phyloP scores from a whole-genome alignment of 2,797 vertebrate genomes.

The Premnoplex brunnescens region DNA sequence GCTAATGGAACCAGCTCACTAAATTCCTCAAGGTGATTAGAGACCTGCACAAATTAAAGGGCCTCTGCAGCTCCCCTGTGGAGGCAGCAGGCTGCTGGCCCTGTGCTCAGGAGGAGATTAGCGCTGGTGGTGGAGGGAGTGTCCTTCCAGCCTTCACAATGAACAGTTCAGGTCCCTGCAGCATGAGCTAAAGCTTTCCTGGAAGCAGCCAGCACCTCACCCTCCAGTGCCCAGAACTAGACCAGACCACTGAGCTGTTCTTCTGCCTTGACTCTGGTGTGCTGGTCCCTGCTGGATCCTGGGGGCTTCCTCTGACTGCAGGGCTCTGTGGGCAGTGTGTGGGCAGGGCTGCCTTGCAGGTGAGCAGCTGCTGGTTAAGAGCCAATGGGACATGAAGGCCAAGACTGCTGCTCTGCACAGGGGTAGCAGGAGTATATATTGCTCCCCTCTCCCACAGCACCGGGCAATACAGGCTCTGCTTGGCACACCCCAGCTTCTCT shows the following conservation, averaged over 20 bases:
- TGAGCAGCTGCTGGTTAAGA: neutral
- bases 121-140: neutral
- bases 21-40: constrained; percentile 37
- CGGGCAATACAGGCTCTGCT: rapidly evolving
- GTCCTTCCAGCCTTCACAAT: neutral
- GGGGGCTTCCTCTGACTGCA: neutral
- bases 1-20: neutral
- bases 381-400: rapidly evolving
- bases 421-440: neutral
- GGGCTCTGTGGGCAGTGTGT: neutral
- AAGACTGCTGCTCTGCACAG: neutral
- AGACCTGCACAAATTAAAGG: neutral
- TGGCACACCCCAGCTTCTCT: neutral
- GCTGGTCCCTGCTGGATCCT: neutral
- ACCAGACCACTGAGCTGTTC: neutral
- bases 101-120: too few species aligned
- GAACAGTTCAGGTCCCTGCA: neutral
- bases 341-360: neutral
- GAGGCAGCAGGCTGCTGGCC: neutral
- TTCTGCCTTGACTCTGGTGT: rapidly evolving
- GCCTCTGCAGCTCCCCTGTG: neutral
- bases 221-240: neutral
- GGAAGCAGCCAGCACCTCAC: neutral
- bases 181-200: neutral
- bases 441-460: neutral